Percentiles rank a stretch among this genome's conserved stretches.
phyloP scores from a whole-genome alignment of 2,797 vertebrate species.

The Argentina silus region DNA sequence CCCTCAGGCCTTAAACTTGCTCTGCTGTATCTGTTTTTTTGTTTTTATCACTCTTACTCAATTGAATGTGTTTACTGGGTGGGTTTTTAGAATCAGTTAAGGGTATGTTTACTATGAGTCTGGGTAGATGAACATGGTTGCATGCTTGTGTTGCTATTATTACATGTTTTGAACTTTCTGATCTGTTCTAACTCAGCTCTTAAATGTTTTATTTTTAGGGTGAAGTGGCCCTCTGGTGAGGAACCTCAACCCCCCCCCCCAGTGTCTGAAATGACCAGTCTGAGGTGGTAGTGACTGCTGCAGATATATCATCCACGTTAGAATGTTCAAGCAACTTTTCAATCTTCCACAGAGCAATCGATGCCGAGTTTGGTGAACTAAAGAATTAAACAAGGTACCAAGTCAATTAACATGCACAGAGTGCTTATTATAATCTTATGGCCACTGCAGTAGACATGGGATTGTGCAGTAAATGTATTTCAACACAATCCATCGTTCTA shows the following conservation, averaged over 20 bases:
- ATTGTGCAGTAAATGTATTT: too few species aligned
- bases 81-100: too few species aligned
- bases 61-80: too few species aligned
- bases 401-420: too few species aligned
- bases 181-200: slow-evolving; percentile 20
- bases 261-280: slow-evolving; percentile 21
- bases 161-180: not conserved
- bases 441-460: too few species aligned
- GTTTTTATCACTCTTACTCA: slow-evolving; percentile 12
- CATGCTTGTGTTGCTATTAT: slow-evolving; percentile 46
- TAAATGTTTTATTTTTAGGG: slow-evolving; percentile 50
- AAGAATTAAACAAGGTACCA: too few species aligned
- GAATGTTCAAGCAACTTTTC: not conserved
- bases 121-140: slow-evolving; percentile 59
- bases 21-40: slow-evolving; percentile 3
- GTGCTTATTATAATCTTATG: too few species aligned
- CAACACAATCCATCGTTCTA: too few species aligned
- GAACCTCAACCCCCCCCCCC: slow-evolving; percentile 12
- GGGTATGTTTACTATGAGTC: slow-evolving; percentile 4
- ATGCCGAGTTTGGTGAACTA: too few species aligned
- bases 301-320: slow-evolving; percentile 36
- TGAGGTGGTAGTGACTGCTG: not conserved
- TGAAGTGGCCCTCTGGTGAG: slow-evolving; percentile 45
- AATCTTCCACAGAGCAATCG: too few species aligned
- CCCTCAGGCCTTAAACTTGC: slow-evolving; percentile 37